These are phyloP conservation scores for Poicephalus meyeri DNA, from an alignment of 2,113 vertebrate genomes.

Conservation along the genomic window DNA sequence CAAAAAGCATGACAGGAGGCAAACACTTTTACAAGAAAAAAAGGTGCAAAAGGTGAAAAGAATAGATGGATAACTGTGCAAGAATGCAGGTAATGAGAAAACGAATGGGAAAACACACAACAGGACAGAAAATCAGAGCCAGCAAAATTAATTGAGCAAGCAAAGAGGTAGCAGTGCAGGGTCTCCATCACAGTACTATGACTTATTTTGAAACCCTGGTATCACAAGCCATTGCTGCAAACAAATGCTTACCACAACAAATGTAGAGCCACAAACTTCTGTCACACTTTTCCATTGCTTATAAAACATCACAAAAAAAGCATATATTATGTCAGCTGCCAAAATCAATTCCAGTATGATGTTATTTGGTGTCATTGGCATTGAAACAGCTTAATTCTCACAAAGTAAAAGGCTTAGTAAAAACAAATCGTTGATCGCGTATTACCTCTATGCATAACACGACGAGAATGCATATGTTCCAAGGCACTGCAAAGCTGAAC, in stretches of 20 bases:
- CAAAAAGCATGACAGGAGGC: not conserved
- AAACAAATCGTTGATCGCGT: not conserved
- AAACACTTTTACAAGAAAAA: not conserved
- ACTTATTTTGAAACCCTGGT: not conserved
- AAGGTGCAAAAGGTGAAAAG: not conserved
- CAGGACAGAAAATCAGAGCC: not conserved
- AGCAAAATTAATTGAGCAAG: not conserved
- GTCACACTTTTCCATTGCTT: not conserved
- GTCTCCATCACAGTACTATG: not conserved
- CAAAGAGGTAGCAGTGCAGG: not conserved
- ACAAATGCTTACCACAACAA: not conserved
- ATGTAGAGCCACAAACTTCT: not conserved
- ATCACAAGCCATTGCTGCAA: not conserved
- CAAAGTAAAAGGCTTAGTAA: not conserved
- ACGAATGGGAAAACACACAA: not conserved
- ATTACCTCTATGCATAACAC: constrained; percentile 97
- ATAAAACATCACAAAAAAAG: not conserved
- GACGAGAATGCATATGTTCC: constrained; percentile 97
- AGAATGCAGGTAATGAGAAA: not conserved
- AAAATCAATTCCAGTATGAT: not conserved
- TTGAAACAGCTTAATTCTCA: not conserved
- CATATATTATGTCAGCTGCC: not conserved
- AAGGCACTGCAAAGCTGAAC: constrained; percentile 97
- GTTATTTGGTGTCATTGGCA: not conserved
- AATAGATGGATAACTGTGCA: not conserved